Conservation (phyloP, 2,113 vertebrate species). For the Zosterops borbonicus region DNA sequence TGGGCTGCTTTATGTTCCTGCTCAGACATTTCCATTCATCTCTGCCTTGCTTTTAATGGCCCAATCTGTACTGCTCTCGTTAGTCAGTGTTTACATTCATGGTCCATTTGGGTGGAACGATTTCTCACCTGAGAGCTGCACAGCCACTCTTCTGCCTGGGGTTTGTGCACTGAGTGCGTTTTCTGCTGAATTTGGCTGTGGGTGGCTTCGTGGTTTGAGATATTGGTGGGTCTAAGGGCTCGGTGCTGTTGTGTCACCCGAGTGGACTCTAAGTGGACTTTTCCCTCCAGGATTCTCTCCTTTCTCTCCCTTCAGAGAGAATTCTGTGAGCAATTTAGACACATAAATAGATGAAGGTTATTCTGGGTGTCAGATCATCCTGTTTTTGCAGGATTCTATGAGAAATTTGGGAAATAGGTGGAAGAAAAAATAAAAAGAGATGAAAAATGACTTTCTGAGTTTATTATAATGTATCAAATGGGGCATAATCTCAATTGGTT, state of each 20-base stretch:
- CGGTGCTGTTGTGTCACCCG: not conserved
- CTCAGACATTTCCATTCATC: conserved; percentile 60
- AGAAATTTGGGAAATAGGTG: not conserved
- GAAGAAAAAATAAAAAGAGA: not conserved
- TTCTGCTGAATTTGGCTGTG: not conserved
- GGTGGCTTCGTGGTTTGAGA: not conserved
- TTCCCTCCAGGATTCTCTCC: not conserved
- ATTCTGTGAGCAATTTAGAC: not conserved
- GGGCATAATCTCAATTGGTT: not conserved
- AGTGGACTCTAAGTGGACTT: not conserved
- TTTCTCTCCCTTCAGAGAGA: not conserved
- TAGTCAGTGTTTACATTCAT: conserved; percentile 31
- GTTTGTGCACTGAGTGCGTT: not conserved
- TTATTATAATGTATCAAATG: not conserved
- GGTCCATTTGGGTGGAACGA: conserved; percentile 55
- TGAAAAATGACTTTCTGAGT: not conserved
- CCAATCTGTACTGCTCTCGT: conserved; percentile 18
- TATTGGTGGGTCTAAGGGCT: not conserved
- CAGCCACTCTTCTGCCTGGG: not conserved
- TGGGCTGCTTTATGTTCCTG: conserved; percentile 59
- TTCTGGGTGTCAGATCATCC: not conserved
- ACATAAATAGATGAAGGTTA: not conserved
- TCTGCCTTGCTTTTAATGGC: conserved; percentile 60
- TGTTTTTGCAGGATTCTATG: not conserved
- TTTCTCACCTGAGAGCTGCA: conserved; percentile 62